These are phyloP conservation scores for Aphodius sticticus DNA, from an alignment of 2,888 invertebrate genomes.

Conservation along the genomic window DNA sequence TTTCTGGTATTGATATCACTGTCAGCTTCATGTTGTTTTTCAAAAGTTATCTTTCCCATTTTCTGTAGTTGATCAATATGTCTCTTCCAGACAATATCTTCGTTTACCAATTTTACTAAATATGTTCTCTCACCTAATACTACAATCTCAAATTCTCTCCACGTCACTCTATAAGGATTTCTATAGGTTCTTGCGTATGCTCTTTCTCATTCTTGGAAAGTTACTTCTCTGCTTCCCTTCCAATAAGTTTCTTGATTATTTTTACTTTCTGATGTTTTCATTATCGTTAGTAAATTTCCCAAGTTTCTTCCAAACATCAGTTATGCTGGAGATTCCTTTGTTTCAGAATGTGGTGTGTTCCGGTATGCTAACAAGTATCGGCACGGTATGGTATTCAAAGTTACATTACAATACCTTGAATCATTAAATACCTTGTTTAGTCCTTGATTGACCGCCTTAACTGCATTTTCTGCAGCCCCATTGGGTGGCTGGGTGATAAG, in stretches of 20 bases:
- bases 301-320: constrained; percentile 5
- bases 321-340: neutral
- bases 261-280: no score
- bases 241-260: no score
- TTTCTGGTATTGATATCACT: neutral
- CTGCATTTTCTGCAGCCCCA: constrained; percentile 28
- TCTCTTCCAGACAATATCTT: constrained; percentile 32
- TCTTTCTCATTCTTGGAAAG: no score
- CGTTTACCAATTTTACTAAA: neutral
- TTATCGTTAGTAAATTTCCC: constrained; percentile 21
- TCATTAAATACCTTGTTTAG: constrained; percentile 31
- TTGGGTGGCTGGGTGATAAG: constrained; percentile 26
- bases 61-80: constrained; percentile 33
- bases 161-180: constrained; percentile 27
- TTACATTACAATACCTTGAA: neutral
- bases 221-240: no score
- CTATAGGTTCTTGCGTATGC: constrained; percentile 35
- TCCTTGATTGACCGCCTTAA: constrained; percentile 35
- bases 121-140: constrained; percentile 19
- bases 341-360: constrained; percentile 9
- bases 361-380: constrained; percentile 10
- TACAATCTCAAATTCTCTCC: constrained; percentile 28
- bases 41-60: constrained; percentile 7
- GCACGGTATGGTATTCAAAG: neutral
- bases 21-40: neutral